Conservation (phyloP, 2,888 invertebrate species). For the Andrena bucephala region DNA sequence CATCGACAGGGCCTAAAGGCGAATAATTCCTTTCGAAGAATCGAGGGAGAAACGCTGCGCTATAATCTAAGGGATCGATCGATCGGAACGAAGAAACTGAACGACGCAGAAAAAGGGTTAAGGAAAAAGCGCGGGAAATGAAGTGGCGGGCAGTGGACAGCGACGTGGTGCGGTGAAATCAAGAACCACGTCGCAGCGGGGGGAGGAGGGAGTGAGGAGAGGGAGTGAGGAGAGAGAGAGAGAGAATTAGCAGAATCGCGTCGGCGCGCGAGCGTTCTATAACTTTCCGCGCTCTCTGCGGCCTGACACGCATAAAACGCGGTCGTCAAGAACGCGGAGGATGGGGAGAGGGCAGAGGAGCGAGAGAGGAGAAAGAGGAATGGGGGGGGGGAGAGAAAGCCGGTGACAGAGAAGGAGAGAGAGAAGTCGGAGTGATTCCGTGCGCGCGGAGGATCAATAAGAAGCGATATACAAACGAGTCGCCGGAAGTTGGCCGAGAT, state of each 20-base stretch:
- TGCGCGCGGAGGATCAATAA: conserved; percentile 79
- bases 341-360: conserved; percentile 39
- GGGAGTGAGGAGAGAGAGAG: neutral
- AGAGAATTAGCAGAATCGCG: conserved; percentile 52
- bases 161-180: conserved; percentile 30
- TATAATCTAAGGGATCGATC: conserved; percentile 1
- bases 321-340: conserved; percentile 61
- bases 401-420: conserved; percentile 35
- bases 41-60: neutral
- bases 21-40: neutral
- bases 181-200: conserved; percentile 38
- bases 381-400: conserved; percentile 3
- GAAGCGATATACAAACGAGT: conserved; percentile 79
- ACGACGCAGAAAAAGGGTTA: conserved; percentile 4
- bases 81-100: conserved; percentile 4
- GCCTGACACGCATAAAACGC: conserved; percentile 67
- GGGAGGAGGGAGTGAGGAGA: conserved; percentile 16
- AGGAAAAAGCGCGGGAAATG: conserved; percentile 60
- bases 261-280: conserved; percentile 68
- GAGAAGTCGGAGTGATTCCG: conserved; percentile 62
- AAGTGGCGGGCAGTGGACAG: conserved; percentile 22
- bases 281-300: conserved; percentile 72
- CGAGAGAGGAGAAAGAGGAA: conserved; percentile 13
- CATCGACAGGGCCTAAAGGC: too few relatives aligned
- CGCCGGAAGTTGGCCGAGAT: conserved; percentile 80